Evolutionary conservation across 2,888 invertebrate genomes (phyloP), one percentile per base, ranked within the genome.

Genomic region (Pyrocoelia pectoralis): DNA sequence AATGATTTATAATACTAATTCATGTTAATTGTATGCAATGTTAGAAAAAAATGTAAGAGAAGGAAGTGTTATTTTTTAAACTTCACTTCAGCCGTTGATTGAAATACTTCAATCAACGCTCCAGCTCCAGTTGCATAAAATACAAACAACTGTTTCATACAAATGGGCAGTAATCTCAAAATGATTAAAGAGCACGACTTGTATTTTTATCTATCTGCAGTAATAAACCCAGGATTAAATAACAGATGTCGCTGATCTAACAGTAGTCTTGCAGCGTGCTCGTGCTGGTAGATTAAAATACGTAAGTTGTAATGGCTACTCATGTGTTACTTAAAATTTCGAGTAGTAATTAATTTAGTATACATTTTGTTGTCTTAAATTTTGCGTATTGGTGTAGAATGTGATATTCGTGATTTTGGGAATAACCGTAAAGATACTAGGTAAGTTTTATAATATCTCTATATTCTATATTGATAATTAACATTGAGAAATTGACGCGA

Each of bases 281-380:
- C 14, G 14, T 46, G 10, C 3, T 9, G 14, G 10, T 49, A 17
- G 14, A 9, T 49, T 17, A 49, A 12, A 17, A 49, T n/a, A 19
- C 19, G 53, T 58, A 55, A 49, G 17, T 58, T 58, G 58, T 58
- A 63, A 63, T 63, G 63, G 63, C 63, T 43, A 58, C 29, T 53
- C 53, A 46, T 63, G 58, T 55, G 58, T 51, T 57, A 54, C 58
- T 43, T 15, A 43, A 28, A 38, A 54, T 63, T 63, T 63, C 24
- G 54, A 54, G 43, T 17, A 41, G 51, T 29, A 46, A 19, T 43
- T 43, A 43, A n/a, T 40, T 13, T 40, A n/a, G 33, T 33, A 8
- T n/a, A n/a, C 33, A 33, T 33, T 33, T 43, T 43, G 3, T 14
- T 2, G 13, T 43, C 13, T 4, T 43, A 15, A 15, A 43, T 12